phyloP scores from a whole-genome alignment of 2,797 vertebrate genomes.

The Eulemur mongoz region DNA sequence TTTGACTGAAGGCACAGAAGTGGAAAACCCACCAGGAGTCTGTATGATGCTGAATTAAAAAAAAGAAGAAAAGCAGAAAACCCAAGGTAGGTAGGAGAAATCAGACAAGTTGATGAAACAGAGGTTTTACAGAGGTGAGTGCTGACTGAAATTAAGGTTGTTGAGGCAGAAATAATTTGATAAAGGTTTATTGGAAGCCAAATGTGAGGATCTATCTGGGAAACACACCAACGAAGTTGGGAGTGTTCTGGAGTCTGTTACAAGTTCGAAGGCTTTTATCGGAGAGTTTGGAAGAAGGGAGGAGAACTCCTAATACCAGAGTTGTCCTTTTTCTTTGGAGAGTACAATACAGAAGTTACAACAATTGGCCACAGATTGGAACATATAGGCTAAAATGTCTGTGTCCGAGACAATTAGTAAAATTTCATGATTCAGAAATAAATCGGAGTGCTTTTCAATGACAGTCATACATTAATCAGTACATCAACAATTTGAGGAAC shows the following conservation, averaged over 20 bases:
- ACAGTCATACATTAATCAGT: neutral
- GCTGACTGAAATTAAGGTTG: neutral
- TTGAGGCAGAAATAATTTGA: neutral
- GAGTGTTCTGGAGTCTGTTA: neutral
- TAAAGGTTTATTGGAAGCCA: neutral
- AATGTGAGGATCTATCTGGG: neutral
- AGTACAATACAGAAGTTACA: neutral
- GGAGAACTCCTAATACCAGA: neutral
- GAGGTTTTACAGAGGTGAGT: neutral
- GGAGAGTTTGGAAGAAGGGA: neutral
- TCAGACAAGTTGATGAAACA: neutral
- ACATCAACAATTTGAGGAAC: neutral
- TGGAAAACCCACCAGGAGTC: neutral
- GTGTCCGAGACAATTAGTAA: neutral
- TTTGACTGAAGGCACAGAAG: neutral
- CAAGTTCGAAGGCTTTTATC: neutral
- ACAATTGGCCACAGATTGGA: neutral
- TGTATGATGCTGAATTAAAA: too few relatives aligned
- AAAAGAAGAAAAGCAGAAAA: neutral
- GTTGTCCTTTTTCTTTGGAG: neutral
- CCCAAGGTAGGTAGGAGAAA: neutral
- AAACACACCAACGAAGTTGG: neutral
- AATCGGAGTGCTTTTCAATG: neutral
- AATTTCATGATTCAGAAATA: neutral
- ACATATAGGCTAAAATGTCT: neutral